phyloP scores from a whole-genome alignment of 2,113 vertebrate genomes.

The Alouatta palliata region DNA sequence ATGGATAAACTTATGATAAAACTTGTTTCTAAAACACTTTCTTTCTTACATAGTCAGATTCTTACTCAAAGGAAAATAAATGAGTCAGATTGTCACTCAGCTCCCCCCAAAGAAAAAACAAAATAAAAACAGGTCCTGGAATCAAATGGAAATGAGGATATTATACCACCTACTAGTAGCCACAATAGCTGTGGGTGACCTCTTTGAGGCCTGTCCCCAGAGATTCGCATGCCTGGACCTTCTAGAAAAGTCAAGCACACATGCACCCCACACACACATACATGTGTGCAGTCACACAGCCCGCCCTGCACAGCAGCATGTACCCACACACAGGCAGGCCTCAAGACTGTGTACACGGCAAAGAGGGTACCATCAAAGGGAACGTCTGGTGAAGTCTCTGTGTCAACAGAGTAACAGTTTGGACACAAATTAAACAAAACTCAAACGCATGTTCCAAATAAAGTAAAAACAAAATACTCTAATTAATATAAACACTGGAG shows the following conservation, averaged over 20 bases:
- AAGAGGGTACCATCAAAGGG: background rate
- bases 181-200: background rate
- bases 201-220: background rate
- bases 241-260: background rate
- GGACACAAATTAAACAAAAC: background rate
- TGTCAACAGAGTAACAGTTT: background rate
- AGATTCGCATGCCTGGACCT: background rate
- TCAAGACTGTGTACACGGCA: background rate
- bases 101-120: background rate
- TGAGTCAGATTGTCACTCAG: background rate
- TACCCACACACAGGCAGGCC: background rate
- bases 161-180: background rate
- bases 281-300: too few relatives aligned
- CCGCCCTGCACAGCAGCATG: background rate
- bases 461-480: background rate
- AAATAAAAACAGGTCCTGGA: background rate
- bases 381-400: background rate
- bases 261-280: too few relatives aligned
- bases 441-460: background rate
- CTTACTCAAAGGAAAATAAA: background rate
- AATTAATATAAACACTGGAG: background rate
- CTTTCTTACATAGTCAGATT: background rate
- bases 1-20: background rate
- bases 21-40: background rate
- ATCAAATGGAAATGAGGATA: background rate